Percentiles rank a stretch among this genome's conserved stretches.
phyloP scores from a whole-genome alignment of 2,113 vertebrate genomes.

The Poecilia latipinna region DNA sequence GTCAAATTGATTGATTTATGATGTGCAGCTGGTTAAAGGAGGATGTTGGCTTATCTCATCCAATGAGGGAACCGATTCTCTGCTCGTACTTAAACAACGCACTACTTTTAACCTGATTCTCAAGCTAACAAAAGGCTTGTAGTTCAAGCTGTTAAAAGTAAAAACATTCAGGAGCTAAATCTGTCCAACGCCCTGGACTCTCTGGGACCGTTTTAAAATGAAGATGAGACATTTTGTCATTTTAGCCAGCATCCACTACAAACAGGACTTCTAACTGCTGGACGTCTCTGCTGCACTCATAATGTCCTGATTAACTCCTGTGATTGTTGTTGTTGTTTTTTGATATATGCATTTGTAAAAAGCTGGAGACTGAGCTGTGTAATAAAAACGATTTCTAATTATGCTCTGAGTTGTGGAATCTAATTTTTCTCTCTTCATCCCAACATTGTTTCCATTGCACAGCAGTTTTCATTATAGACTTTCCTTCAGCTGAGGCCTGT shows the following conservation, averaged over 20 bases:
- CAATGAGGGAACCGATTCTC: not conserved
- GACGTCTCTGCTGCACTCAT: conserved; percentile 15
- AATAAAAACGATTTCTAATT: conserved; percentile 45
- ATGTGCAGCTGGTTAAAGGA: not conserved
- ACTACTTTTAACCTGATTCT: conserved; percentile 25
- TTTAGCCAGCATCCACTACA: too few species aligned
- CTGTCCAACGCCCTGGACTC: not conserved
- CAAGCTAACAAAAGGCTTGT: not conserved
- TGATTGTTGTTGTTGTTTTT: conserved; percentile 13
- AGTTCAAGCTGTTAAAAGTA: not conserved
- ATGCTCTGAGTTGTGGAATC: not conserved
- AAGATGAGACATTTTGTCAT: conserved; percentile 14
- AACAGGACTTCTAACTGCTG: not conserved
- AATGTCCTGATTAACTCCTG: conserved; percentile 10
- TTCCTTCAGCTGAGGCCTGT: not conserved
- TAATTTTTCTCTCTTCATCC: not conserved
- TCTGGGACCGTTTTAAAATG: not conserved
- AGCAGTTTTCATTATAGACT: not conserved
- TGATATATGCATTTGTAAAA: conserved; percentile 50
- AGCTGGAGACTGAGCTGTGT: conserved; percentile 38
- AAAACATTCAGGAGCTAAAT: not conserved
- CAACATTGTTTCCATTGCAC: too few species aligned
- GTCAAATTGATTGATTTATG: too few species aligned
- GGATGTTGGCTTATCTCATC: not conserved
- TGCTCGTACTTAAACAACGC: conserved; percentile 5